These are phyloP conservation scores for Tinamus guttatus DNA, from an alignment of 2,113 vertebrate genomes.

Conservation along the genomic window DNA sequence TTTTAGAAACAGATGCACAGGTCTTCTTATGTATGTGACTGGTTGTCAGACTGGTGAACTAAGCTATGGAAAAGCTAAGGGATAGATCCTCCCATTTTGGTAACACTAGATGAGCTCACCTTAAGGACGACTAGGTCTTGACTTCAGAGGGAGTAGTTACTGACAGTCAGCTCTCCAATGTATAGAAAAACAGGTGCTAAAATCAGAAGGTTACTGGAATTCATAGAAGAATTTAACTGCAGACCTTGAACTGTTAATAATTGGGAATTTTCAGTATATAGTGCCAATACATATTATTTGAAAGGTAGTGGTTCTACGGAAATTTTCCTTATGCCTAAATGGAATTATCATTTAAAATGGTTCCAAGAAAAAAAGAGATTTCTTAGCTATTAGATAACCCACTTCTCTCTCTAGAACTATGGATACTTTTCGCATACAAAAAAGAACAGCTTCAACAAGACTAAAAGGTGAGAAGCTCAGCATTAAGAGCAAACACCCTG, in stretches of 20 bases:
- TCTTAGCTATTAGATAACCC: neutral
- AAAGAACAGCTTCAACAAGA: neutral
- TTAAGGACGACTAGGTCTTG: neutral
- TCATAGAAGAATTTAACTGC: neutral
- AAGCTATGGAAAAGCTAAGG: neutral
- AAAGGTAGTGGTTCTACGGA: neutral
- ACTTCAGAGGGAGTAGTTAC: neutral
- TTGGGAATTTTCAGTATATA: neutral
- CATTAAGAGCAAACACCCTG: neutral
- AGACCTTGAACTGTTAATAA: neutral
- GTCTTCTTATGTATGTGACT: neutral
- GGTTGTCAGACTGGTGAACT: neutral
- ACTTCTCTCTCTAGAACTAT: neutral
- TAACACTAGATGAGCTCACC: neutral
- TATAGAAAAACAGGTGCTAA: neutral
- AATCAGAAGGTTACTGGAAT: neutral
- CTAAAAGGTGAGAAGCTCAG: neutral
- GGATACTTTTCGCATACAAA: neutral
- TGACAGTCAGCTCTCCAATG: neutral
- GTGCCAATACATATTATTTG: neutral
- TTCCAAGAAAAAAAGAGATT: neutral
- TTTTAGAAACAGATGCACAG: neutral
- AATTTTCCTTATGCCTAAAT: neutral
- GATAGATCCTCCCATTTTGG: neutral
- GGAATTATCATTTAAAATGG: slow-evolving; percentile 26